Evolutionary conservation across 2,888 invertebrate species (phyloP).

Genomic region (Chymomyza amoena): DNA sequence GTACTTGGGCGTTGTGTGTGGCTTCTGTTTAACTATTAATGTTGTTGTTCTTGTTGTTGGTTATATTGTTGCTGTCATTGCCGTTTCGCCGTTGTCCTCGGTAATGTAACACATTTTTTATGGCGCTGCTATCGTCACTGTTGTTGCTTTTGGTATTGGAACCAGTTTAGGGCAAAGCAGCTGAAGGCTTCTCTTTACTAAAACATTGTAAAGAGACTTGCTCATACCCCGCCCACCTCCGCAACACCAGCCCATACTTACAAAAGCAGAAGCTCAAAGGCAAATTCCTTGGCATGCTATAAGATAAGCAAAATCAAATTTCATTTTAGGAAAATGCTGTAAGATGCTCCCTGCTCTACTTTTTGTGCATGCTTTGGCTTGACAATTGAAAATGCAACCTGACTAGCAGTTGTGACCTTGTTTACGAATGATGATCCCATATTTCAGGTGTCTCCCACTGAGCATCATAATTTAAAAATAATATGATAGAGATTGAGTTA

Average conservation of each 20-base stretch:
- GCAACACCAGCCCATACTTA: slow-evolving; percentile 4
- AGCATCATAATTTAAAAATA: not conserved
- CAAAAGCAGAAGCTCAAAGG: slow-evolving; percentile 1
- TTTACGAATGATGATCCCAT: not conserved
- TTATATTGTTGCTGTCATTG: slow-evolving; percentile 41
- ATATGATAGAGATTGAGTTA: too few species aligned
- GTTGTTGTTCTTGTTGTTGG: slow-evolving; percentile 18
- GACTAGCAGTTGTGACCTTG: not conserved
- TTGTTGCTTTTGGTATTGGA: slow-evolving; percentile 15
- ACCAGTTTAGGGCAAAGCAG: slow-evolving; percentile 34
- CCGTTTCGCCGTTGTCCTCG: slow-evolving; percentile 49
- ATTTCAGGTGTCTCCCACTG: not conserved
- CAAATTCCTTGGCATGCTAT: slow-evolving; percentile 20
- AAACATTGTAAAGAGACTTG: slow-evolving; percentile 53
- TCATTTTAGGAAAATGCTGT: slow-evolving; percentile 26
- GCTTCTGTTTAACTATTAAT: slow-evolving; percentile 43
- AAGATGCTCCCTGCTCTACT: not conserved
- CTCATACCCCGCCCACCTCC: slow-evolving; percentile 12
- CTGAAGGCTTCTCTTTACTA: slow-evolving; percentile 44
- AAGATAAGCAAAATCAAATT: slow-evolving; percentile 50
- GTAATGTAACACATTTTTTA: slow-evolving; percentile 30
- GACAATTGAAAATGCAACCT: not conserved
- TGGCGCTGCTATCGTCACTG: not conserved
- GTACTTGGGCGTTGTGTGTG: slow-evolving; percentile 34
- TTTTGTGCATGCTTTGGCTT: not conserved